These are phyloP conservation scores for Neotoxoptera formosana DNA, from an alignment of 1,140 invertebrate species.

Conservation along the genomic window DNA sequence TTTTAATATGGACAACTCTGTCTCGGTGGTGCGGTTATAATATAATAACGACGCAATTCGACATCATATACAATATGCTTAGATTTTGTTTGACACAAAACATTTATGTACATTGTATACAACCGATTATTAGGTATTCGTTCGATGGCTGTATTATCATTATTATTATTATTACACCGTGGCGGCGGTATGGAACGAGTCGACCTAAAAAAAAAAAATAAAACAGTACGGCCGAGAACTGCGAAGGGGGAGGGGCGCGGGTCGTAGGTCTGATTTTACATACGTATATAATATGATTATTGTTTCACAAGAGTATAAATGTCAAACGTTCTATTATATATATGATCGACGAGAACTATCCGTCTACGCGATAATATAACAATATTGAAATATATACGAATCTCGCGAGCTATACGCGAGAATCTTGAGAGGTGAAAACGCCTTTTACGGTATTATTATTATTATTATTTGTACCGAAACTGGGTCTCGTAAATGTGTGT, in stretches of 20 bases:
- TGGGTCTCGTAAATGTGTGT: background rate
- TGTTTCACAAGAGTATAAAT: background rate
- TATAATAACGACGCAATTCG: background rate
- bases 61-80: conserved; percentile 34
- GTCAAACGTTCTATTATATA: background rate
- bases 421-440: background rate
- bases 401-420: background rate
- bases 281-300: background rate
- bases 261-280: background rate
- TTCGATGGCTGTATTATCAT: background rate
- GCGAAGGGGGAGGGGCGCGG: background rate
- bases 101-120: conserved; percentile 33
- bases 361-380: background rate
- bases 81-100: conserved; percentile 41
- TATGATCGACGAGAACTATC: background rate
- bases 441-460: background rate
- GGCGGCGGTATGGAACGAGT: background rate
- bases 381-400: background rate
- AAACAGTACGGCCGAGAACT: background rate
- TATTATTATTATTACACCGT: background rate
- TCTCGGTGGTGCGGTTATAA: background rate
- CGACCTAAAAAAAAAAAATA: background rate
- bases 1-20: background rate
- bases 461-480: background rate
- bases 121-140: conserved; percentile 25